phyloP scores from a whole-genome alignment of 2,888 invertebrate genomes.

The Zeuzera pyrina region DNA sequence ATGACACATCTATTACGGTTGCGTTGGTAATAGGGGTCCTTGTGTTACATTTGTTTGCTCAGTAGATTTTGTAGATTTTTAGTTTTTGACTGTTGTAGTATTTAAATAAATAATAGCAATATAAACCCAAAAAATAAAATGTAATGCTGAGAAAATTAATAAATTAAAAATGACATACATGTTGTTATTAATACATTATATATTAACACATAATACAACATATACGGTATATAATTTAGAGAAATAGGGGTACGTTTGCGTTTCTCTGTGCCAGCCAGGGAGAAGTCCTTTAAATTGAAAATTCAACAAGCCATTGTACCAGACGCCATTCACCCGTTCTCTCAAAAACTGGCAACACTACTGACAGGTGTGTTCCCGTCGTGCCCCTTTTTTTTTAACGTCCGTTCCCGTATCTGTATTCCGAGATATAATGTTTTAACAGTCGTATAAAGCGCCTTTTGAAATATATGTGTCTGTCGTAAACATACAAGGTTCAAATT shows the following conservation, averaged over 20 bases:
- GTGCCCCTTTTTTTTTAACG: constrained; percentile 71
- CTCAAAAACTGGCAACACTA: constrained; percentile 69
- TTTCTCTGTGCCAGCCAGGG: constrained; percentile 8
- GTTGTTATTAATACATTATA: no score
- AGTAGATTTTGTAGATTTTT: constrained; percentile 4
- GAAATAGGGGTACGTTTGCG: constrained; percentile 6
- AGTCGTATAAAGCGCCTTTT: constrained; percentile 9
- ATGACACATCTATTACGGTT: constrained; percentile 28
- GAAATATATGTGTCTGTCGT: constrained; percentile 16
- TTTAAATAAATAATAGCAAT: no score
- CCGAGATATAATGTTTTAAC: constrained; percentile 24
- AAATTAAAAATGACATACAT: no score
- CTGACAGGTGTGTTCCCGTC: constrained; percentile 71
- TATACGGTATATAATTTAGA: no score
- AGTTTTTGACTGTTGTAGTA: no score
- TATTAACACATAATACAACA: no score
- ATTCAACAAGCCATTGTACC: constrained; percentile 46
- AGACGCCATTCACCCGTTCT: constrained; percentile 60
- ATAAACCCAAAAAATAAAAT: no score
- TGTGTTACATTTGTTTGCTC: constrained; percentile 2
- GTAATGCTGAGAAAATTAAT: no score
- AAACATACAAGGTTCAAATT: constrained; percentile 23
- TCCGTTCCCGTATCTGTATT: constrained; percentile 45
- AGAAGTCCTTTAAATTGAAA: constrained; percentile 31
- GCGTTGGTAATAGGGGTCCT: constrained; percentile 5